Evolutionary conservation across 2,888 invertebrate genomes (phyloP), one percentile per base, ranked within the genome.

Genomic region (Athrips mouffetella): DNA sequence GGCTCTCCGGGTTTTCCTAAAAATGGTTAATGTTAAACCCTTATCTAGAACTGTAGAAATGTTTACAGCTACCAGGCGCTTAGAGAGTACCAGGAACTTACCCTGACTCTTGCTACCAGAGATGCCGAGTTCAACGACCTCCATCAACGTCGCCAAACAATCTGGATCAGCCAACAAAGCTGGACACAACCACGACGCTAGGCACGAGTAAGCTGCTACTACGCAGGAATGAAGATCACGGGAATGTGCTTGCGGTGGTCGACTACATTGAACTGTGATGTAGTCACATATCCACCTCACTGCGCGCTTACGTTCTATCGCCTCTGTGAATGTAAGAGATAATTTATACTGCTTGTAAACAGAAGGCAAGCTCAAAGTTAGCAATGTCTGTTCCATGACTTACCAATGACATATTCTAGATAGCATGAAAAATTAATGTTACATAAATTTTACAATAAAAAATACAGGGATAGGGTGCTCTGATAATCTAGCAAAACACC

Each of bases 241-340:
- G 42, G 96, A 97, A 87, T 98, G 97, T 35, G 94, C 96, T 50
- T 93, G 98, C 47, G 96, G 98, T 47, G 97, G 98, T 57, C 97
- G 92, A 65, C 95, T 95, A 88, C 98, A 98, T 77, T 98, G 98
- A 76, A 95, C 94, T 47, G 96, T 94, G 65, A 99, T 98, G 86
- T 98, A 99, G 89, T 99, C 98, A 84, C 99, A 99, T 50, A 99
- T 92, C 96, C 98, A 98, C 68, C 98, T 98, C 16, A 99, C 98
- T 10, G 96, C 96, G 68, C 96, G 91, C 84, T 95, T 95, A 74
- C 96, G 96, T 80, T 97, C 96, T 66, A 95, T 87, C 47, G 94
- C 94, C 89, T 96, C 96, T 96, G 85, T n/a, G n/a, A n/a, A n/a
- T n/a, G n/a, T n/a, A n/a, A n/a, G n/a, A n/a, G n/a, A n/a, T n/a